Evolutionary conservation across 1,140 invertebrate genomes (phyloP).

Genomic region (Teleopsis dalmanni): DNA sequence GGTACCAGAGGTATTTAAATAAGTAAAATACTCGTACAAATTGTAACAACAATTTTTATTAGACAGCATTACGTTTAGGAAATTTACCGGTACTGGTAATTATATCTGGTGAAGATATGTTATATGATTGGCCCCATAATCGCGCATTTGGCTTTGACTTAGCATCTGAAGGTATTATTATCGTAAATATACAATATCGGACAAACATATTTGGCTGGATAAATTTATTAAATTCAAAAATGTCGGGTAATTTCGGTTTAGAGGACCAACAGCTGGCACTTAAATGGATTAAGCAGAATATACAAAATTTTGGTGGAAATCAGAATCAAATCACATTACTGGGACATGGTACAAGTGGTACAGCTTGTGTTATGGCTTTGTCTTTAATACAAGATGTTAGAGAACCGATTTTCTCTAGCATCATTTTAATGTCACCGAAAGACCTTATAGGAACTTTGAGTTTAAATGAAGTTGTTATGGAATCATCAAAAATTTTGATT

Average conservation of each 20-base stretch:
- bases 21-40: not conserved
- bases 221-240: conserved; percentile 52
- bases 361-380: conserved; percentile 20
- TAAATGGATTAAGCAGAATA: conserved; percentile 64
- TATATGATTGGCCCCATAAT: conserved; percentile 42
- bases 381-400: conserved; percentile 9
- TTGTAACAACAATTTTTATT: not conserved
- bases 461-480: conserved; percentile 17
- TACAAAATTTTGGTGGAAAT: conserved; percentile 65
- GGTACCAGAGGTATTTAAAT: conserved; percentile 46
- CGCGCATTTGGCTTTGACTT: conserved; percentile 56
- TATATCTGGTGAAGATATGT: conserved; percentile 51
- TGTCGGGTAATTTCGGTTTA: conserved; percentile 61
- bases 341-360: conserved; percentile 50
- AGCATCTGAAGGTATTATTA: conserved; percentile 56
- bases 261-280: conserved; percentile 65
- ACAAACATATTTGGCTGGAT: conserved; percentile 64
- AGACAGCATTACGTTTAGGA: conserved; percentile 49
- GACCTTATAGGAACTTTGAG: conserved; percentile 45
- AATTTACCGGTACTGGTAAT: conserved; percentile 53
- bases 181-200: conserved; percentile 57
- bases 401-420: conserved; percentile 52
- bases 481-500: conserved; percentile 52
- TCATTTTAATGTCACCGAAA: conserved; percentile 66
- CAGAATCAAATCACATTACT: conserved; percentile 58